Conservation (phyloP, 37 sponge, comb jelly and placozoan species). For the Spongilla lacustris region DNA sequence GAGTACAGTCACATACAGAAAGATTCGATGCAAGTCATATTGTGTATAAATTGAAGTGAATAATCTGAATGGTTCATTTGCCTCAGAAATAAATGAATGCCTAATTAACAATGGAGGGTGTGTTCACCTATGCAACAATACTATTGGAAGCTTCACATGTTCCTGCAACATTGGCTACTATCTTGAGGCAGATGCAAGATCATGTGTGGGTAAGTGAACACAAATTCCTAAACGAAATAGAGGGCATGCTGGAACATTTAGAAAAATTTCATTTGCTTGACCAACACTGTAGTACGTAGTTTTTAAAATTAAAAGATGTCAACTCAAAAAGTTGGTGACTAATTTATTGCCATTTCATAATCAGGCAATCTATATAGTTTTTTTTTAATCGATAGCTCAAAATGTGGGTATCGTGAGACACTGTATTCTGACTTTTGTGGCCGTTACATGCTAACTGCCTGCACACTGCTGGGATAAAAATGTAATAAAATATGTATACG, state of each 20-base stretch:
- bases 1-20: background rate
- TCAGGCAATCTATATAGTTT: background rate
- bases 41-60: background rate
- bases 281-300: background rate
- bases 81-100: background rate
- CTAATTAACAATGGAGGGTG: background rate
- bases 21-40: background rate
- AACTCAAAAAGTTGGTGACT: background rate
- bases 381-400: background rate
- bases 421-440: background rate
- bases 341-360: background rate
- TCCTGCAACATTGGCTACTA: constrained; percentile 17
- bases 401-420: background rate
- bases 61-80: background rate
- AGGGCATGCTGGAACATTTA: background rate
- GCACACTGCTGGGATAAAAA: constrained; percentile 32
- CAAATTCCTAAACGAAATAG: background rate
- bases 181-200: constrained; percentile 4
- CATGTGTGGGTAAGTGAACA: constrained; percentile 21
- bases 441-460: constrained; percentile 27
- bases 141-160: constrained; percentile 16
- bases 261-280: background rate
- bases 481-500: background rate
- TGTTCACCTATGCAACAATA: constrained; percentile 8
- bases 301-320: background rate